Evolutionary conservation across 2,797 vertebrate genomes (phyloP).

Genomic region (Columba guinea): DNA sequence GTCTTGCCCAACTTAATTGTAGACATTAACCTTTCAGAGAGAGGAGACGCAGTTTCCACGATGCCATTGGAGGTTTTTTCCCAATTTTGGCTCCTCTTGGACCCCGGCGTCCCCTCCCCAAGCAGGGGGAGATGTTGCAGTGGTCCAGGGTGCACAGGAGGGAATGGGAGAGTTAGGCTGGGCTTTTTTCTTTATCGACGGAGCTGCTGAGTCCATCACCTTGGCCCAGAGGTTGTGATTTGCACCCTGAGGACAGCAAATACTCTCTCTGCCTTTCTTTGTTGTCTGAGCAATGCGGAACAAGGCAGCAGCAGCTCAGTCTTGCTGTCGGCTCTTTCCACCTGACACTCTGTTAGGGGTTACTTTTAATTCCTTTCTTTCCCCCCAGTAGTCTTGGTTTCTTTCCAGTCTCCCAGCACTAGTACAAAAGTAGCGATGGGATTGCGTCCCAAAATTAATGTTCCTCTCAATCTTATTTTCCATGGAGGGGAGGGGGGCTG

Average conservation of each 20-base stretch:
- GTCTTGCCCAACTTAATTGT: background rate
- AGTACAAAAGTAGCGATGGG: accelerated
- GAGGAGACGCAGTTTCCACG: background rate
- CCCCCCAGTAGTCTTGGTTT: background rate
- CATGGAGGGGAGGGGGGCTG: accelerated
- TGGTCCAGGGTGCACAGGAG: background rate
- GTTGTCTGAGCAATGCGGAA: too few relatives aligned
- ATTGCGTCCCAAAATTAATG: accelerated
- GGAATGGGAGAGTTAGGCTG: background rate
- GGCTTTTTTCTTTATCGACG: background rate
- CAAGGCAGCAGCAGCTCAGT: background rate
- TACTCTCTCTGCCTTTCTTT: background rate
- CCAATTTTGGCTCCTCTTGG: background rate
- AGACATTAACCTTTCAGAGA: background rate
- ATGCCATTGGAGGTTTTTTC: background rate
- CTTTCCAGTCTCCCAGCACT: background rate
- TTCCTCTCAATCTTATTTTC: background rate
- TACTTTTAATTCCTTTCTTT: too few relatives aligned
- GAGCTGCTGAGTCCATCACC: background rate
- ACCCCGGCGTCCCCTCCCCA: too few relatives aligned
- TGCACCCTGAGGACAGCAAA: background rate
- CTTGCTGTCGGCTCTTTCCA: background rate
- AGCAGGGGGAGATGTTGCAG: background rate
- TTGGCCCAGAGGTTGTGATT: background rate
- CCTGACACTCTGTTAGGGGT: background rate